Conservation (phyloP, 2,888 invertebrate genomes). For the Melanchra persicariae region DNA sequence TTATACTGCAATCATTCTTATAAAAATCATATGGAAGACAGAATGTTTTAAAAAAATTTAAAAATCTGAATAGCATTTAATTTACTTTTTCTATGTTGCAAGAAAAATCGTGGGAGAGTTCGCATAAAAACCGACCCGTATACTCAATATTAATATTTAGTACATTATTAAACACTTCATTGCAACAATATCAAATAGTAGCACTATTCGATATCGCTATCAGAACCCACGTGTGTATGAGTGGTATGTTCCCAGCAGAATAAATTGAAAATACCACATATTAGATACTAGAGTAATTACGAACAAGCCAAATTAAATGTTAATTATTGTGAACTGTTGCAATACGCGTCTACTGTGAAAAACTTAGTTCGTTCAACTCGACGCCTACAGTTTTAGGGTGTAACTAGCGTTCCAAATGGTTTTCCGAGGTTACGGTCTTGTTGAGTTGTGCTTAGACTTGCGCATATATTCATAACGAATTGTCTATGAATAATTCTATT, state of each 20-base stretch:
- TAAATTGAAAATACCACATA: conserved; percentile 35
- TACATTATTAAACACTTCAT: conserved; percentile 1
- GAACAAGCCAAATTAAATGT: conserved; percentile 47
- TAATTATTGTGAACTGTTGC: conserved; percentile 59
- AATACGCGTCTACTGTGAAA: conserved; percentile 44
- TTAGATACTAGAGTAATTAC: conserved; percentile 51
- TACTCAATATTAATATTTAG: conserved; percentile 20
- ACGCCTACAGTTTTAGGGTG: conserved; percentile 67
- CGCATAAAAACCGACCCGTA: conserved; percentile 19
- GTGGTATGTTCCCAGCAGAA: conserved; percentile 46
- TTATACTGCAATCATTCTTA: not conserved
- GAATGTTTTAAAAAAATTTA: no score
- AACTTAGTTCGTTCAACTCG: conserved; percentile 59
- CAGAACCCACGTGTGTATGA: conserved; percentile 46
- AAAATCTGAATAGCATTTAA: not conserved
- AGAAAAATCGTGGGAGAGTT: not conserved
- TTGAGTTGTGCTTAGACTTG: conserved; percentile 51
- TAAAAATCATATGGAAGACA: not conserved
- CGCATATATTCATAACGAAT: conserved; percentile 63
- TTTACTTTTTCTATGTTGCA: not conserved
- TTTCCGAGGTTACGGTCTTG: conserved; percentile 70
- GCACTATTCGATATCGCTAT: conserved; percentile 47
- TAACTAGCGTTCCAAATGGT: conserved; percentile 75
- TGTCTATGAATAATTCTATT: conserved; percentile 11
- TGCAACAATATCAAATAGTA: conserved; percentile 34